Evolutionary conservation across 2,888 invertebrate species (phyloP), one percentile per base, ranked within the genome.

Genomic region (Baronia brevicornis): DNA sequence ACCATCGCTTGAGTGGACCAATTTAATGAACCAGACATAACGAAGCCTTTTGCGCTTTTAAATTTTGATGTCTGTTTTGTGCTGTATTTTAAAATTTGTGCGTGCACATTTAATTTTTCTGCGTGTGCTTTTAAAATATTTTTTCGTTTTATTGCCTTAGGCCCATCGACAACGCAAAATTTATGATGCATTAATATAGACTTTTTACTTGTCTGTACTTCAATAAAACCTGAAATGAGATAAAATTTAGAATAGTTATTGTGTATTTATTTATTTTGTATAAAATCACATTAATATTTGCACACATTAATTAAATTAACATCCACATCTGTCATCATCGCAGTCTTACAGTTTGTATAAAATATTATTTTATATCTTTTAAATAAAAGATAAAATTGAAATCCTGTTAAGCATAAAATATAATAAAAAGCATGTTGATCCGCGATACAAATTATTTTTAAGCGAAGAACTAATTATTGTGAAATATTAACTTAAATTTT

Each of bases 151-250:
- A 79, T 60, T 28, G 84, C 80, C 53, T 65, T 72, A 22, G 80
- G 77, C 38, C 82, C 80, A 59, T 93, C 93, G 41, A 92, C 71
- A 24, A 93, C 66, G 37, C 87, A 88, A 74, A 92, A 93, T 63
- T 94, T 95, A 63, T 95, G 93, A 59, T 95, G 94, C 92, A 94
- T 92, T 43, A 91, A 68, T 51, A 80, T 87, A 0, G 85, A 69
- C 33, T 77, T 77, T 30, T 73, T 78, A 39, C 73, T 82, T 9
- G 72, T 78, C 48, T 84, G 84, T 33, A 84, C 79, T 51, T 79
- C 66, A 35, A 84, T 82, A 44, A 84, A 84, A 69, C 84, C 84
- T 84, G 58, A 8, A 53, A 61, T 18, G 21, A 41, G 33, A 45
- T 1, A 23, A 34, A 35, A 34, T 11, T 25, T 10, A 19, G 13